Conservation (phyloP, 1,140 invertebrate genomes). For the Drosophila virilis region DNA sequence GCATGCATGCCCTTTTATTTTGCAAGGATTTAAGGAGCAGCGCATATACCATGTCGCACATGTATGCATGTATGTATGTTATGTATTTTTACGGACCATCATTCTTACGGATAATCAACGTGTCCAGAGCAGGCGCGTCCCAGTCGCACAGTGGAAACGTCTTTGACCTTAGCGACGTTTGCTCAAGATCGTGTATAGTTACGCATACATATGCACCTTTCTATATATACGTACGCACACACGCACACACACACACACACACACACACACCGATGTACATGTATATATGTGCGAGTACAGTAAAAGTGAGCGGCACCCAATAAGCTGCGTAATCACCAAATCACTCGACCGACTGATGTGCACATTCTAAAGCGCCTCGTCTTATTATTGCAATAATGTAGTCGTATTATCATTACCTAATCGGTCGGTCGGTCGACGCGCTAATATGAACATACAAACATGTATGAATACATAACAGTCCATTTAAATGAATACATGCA, state of each 20-base stretch:
- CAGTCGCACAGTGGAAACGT: constrained; percentile 36
- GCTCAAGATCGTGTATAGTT: constrained; percentile 63
- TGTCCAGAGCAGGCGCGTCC: constrained; percentile 30
- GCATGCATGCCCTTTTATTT: not conserved
- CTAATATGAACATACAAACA: not conserved
- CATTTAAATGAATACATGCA: no score
- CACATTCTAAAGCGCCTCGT: constrained; percentile 35
- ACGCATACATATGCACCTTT: not conserved
- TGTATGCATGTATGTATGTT: constrained; percentile 14
- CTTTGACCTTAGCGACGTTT: constrained; percentile 68
- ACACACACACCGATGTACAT: not conserved
- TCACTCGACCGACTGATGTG: constrained; percentile 40
- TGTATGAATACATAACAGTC: not conserved
- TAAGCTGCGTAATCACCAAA: constrained; percentile 44
- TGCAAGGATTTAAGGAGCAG: no score
- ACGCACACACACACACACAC: not conserved
- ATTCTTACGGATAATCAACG: constrained; percentile 65
- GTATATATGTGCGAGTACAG: constrained; percentile 7
- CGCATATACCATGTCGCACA: no score
- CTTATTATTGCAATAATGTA: constrained; percentile 51
- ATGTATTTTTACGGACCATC: constrained; percentile 19
- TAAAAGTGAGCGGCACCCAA: constrained; percentile 42
- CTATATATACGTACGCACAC: not conserved
- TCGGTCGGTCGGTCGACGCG: constrained; percentile 57
- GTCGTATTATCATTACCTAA: constrained; percentile 68